Evolutionary conservation across 2,888 invertebrate genomes (phyloP).

Genomic region (Spodoptera picta): DNA sequence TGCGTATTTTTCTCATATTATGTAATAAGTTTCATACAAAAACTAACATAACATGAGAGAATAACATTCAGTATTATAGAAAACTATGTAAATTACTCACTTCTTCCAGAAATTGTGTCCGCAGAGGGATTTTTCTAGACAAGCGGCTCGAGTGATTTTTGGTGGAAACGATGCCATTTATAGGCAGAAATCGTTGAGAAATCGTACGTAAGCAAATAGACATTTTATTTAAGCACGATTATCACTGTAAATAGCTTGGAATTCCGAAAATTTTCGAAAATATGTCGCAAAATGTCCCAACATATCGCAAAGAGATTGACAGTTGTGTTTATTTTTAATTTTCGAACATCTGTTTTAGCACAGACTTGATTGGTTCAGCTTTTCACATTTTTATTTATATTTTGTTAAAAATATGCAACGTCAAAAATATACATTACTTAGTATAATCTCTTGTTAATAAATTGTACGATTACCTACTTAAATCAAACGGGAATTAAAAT

Average conservation of each 20-base stretch:
- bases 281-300: slow-evolving; percentile 68
- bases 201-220: slow-evolving; percentile 88
- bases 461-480: too few relatives aligned
- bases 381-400: neutral
- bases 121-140: slow-evolving; percentile 83
- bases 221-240: slow-evolving; percentile 78
- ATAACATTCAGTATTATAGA: slow-evolving; percentile 4
- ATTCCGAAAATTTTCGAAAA: slow-evolving; percentile 69
- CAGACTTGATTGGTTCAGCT: slow-evolving; percentile 23
- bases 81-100: slow-evolving; percentile 72
- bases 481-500: too few relatives aligned
- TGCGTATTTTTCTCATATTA: slow-evolving; percentile 39
- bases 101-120: slow-evolving; percentile 87
- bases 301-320: slow-evolving; percentile 70
- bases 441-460: too few relatives aligned
- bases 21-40: slow-evolving; percentile 30
- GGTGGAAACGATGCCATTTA: slow-evolving; percentile 86
- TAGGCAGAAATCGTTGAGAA: slow-evolving; percentile 87
- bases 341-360: slow-evolving; percentile 49
- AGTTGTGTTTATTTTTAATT: slow-evolving; percentile 60
- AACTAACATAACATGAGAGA: neutral
- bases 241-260: slow-evolving; percentile 59
- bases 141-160: slow-evolving; percentile 87
- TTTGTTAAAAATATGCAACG: neutral
- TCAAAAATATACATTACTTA: too few relatives aligned